These are phyloP conservation scores for Endomychus coccineus DNA, from an alignment of 2,888 invertebrate genomes.

Conservation along the genomic window DNA sequence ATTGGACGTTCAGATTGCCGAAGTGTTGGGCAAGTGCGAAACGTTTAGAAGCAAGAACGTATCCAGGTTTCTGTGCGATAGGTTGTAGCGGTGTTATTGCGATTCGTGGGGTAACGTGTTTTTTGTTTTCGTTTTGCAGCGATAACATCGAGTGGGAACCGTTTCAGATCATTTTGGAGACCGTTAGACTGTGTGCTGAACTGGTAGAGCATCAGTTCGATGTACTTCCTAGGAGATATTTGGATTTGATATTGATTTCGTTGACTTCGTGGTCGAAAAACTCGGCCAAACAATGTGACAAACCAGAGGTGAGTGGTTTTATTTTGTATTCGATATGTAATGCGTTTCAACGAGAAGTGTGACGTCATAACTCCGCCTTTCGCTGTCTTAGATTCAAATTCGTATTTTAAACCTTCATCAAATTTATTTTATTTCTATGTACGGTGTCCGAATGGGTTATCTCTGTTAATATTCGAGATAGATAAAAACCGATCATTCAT, in stretches of 20 bases:
- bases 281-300: slow-evolving; percentile 35
- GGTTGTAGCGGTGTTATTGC: slow-evolving; percentile 17
- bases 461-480: too few species aligned
- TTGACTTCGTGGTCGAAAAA: slow-evolving; percentile 55
- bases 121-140: slow-evolving; percentile 26
- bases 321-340: not conserved
- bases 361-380: not conserved
- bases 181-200: slow-evolving; percentile 38
- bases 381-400: not conserved
- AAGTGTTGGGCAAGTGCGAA: slow-evolving; percentile 32
- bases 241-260: slow-evolving; percentile 70
- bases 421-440: too few species aligned
- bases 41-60: slow-evolving; percentile 27
- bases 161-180: slow-evolving; percentile 39
- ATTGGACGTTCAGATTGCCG: slow-evolving; percentile 37
- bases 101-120: not conserved
- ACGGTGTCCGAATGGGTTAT: too few species aligned
- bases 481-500: too few species aligned
- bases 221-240: slow-evolving; percentile 45
- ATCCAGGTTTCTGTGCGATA: slow-evolving; percentile 28
- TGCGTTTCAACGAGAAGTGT: not conserved
- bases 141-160: slow-evolving; percentile 35
- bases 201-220: slow-evolving; percentile 34
- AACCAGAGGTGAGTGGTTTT: slow-evolving; percentile 47
- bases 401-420: too few species aligned